phyloP scores from a whole-genome alignment of 2,888 invertebrate genomes.

The Biston betularia region DNA sequence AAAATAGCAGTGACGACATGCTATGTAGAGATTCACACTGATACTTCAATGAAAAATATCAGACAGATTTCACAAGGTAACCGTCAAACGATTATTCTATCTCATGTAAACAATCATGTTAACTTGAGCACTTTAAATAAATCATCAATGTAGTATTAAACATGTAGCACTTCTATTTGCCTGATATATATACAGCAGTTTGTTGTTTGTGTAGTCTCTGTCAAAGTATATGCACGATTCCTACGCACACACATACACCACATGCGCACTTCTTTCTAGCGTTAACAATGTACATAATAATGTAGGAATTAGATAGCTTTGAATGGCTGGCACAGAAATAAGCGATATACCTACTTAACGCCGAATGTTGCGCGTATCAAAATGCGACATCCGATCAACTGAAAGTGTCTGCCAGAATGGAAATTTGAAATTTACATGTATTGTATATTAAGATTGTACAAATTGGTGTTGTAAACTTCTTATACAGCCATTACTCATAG shows the following conservation, averaged over 20 bases:
- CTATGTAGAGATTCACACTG: constrained; percentile 35
- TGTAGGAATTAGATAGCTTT: constrained; percentile 30
- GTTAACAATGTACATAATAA: constrained; percentile 34
- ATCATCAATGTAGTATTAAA: constrained; percentile 30
- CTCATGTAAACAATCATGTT: constrained; percentile 36
- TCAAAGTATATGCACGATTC: constrained; percentile 24
- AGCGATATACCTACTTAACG: constrained; percentile 1
- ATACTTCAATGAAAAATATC: constrained; percentile 28
- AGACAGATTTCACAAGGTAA: constrained; percentile 35
- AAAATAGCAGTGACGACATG: constrained; percentile 34
- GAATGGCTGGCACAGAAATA: constrained; percentile 30
- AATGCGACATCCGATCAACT: constrained; percentile 20
- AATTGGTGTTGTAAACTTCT: constrained; percentile 10
- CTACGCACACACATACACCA: constrained; percentile 24
- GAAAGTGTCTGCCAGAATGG: constrained; percentile 14
- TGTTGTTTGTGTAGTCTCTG: constrained; percentile 37
- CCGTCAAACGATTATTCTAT: constrained; percentile 27
- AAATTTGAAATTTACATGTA: constrained; percentile 10
- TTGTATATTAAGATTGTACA: constrained; percentile 8
- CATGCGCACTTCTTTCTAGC: constrained; percentile 31
- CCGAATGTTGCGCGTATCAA: background rate
- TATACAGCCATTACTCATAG: constrained; percentile 18
- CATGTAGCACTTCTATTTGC: constrained; percentile 25
- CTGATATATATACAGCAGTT: constrained; percentile 26
- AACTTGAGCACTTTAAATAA: constrained; percentile 30